These are phyloP conservation scores for Berghia stephanieae DNA, from an alignment of 1,140 invertebrate genomes.

Conservation along the genomic window DNA sequence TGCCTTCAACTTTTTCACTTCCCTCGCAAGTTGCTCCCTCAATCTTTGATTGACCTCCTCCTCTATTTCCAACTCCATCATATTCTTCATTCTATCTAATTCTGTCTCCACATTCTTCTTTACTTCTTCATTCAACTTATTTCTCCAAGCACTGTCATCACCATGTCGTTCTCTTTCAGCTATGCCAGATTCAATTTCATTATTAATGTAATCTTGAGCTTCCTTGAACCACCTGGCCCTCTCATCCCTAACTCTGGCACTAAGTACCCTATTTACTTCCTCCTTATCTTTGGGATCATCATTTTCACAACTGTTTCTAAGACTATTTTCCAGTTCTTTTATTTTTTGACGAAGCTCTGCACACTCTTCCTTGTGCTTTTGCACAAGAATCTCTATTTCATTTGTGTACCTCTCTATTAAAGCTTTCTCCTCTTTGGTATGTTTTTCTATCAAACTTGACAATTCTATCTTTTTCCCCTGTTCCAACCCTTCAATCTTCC, in stretches of 20 bases:
- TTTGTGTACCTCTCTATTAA: too few relatives aligned
- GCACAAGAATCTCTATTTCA: slow-evolving; percentile 20
- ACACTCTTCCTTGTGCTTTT: too few relatives aligned
- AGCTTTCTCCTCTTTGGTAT: background rate
- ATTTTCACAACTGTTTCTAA: too few relatives aligned
- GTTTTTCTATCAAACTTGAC: background rate
- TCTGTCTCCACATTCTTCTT: too few relatives aligned
- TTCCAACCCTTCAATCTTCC: background rate
- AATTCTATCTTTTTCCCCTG: background rate
- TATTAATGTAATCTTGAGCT: background rate
- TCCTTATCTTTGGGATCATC: too few relatives aligned
- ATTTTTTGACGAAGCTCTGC: too few relatives aligned
- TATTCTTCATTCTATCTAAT: too few relatives aligned
- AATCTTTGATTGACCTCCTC: too few relatives aligned
- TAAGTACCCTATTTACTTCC: background rate
- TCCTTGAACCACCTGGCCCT: background rate
- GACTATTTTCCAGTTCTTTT: too few relatives aligned
- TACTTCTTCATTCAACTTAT: too few relatives aligned
- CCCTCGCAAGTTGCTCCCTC: background rate
- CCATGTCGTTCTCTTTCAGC: background rate
- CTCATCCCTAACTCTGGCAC: background rate
- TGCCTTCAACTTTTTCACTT: background rate
- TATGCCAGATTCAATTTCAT: slow-evolving; percentile 10
- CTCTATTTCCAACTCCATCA: slow-evolving; percentile 10
- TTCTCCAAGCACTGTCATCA: too few relatives aligned